Conservation (phyloP, 2,797 vertebrate genomes). For the Halcyon chelicuti region DNA sequence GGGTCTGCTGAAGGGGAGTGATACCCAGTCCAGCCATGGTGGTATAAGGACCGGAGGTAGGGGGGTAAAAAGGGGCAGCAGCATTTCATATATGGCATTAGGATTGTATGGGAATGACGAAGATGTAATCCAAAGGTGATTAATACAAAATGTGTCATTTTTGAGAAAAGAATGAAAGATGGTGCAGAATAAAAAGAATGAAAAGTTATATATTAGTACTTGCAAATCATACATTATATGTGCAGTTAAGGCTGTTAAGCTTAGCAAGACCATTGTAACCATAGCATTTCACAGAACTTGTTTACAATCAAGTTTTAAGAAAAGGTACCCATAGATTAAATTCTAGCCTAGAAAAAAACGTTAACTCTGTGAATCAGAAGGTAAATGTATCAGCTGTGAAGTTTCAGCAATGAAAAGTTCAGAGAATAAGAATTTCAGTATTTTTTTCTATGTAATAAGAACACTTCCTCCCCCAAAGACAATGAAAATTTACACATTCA, state of each 20-base stretch:
- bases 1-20: slow-evolving; percentile 82
- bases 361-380: not conserved
- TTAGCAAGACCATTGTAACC: slow-evolving; percentile 40
- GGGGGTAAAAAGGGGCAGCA: slow-evolving; percentile 67
- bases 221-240: slow-evolving; percentile 75
- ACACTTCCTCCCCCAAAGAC: not conserved
- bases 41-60: slow-evolving; percentile 64
- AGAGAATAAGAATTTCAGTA: not conserved
- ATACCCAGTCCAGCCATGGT: slow-evolving; percentile 75
- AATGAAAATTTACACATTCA: not conserved
- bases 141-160: slow-evolving; percentile 72
- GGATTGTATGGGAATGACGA: slow-evolving; percentile 72
- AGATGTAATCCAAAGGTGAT: slow-evolving; percentile 71
- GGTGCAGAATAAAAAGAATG: slow-evolving; percentile 80
- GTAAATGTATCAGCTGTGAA: not conserved
- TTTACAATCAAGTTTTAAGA: slow-evolving; percentile 29
- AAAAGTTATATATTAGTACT: slow-evolving; percentile 86
- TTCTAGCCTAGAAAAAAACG: not conserved
- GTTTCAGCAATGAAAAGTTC: not conserved
- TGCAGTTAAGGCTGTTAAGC: slow-evolving; percentile 79
- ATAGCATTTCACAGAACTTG: not conserved
- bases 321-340: slow-evolving; percentile 34
- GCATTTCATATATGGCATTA: slow-evolving; percentile 75
- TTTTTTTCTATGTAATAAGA: not conserved
- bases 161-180: slow-evolving; percentile 76